Evolutionary conservation across 2,113 vertebrate genomes (phyloP), one percentile per base, ranked within the genome.

Genomic region (Chaetodon auriga): DNA sequence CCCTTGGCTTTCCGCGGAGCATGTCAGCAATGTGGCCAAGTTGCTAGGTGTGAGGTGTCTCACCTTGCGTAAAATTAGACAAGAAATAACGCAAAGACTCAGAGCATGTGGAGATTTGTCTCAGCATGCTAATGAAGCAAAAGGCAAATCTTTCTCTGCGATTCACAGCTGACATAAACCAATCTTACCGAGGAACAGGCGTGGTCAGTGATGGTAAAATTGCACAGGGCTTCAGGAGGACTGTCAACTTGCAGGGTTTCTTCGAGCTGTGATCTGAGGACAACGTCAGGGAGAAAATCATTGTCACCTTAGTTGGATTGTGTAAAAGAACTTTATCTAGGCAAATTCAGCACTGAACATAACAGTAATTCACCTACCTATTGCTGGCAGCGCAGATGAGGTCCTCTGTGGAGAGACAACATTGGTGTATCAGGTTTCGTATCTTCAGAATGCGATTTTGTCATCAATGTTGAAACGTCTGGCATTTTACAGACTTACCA

Each of bases 121-220:
- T 60, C 9, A 62, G 21, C 10, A 23, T 13, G 38, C 7, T 12
- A 9, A n/a, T 45, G 21, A 43, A 6, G 14, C 9, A 38, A 70
- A 38, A 18, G 18, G 19, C 15, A 61, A 43, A 30, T 30, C 49
- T 46, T 43, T 14, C 1, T 41, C 6, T 69, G 10, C 10, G 10
- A 61, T 21, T 45, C 2, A 57, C 14, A 30, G 46, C n/a, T 63
- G 6, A 0, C 48, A 23, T 4, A 57, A 55, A 68, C 15, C n/a
- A 35, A 4, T 38, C 81, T 69, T 87, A 93, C 92, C 14, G 60
- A 64, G 30, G 91, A 88, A 43, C 93, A 93, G 61, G 83, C 88
- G 25, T 84, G 78, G 9, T 77, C 51, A 41, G 21, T 43, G 65
- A 93, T 77, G 76, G 36, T 78, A n/a, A 84, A 83, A 64, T 61